Conservation (phyloP, 2,113 vertebrate species). For the Excalfactoria chinensis region DNA sequence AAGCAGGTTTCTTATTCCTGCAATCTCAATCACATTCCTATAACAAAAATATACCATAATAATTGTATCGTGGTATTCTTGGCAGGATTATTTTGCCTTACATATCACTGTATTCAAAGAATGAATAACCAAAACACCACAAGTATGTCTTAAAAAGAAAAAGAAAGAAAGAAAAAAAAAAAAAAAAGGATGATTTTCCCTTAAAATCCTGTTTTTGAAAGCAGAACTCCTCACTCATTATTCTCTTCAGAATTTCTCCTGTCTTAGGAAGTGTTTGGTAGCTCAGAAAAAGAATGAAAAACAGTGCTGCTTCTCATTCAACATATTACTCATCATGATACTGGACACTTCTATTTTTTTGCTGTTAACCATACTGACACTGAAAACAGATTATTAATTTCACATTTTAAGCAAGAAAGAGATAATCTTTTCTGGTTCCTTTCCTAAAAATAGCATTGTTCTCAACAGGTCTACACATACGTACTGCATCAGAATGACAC, state of each 20-base stretch:
- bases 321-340: background rate
- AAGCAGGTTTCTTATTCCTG: constrained; percentile 64
- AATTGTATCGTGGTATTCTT: constrained; percentile 57
- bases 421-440: background rate
- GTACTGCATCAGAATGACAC: background rate
- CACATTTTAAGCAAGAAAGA: background rate
- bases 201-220: constrained; percentile 18
- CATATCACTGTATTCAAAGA: constrained; percentile 56
- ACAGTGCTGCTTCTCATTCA: background rate
- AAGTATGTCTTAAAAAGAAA: background rate
- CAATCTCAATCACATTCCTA: constrained; percentile 43
- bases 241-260: background rate
- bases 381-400: background rate
- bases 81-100: constrained; percentile 54
- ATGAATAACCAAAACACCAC: constrained; percentile 54
- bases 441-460: background rate
- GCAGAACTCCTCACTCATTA: constrained; percentile 13
- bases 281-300: background rate
- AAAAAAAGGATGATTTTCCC: background rate
- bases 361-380: background rate
- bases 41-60: constrained; percentile 65
- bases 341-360: background rate
- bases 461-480: background rate
- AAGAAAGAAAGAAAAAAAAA: background rate
- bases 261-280: background rate